Evolutionary conservation across 1,140 invertebrate genomes (phyloP).

Genomic region (Drosophila takahashii): DNA sequence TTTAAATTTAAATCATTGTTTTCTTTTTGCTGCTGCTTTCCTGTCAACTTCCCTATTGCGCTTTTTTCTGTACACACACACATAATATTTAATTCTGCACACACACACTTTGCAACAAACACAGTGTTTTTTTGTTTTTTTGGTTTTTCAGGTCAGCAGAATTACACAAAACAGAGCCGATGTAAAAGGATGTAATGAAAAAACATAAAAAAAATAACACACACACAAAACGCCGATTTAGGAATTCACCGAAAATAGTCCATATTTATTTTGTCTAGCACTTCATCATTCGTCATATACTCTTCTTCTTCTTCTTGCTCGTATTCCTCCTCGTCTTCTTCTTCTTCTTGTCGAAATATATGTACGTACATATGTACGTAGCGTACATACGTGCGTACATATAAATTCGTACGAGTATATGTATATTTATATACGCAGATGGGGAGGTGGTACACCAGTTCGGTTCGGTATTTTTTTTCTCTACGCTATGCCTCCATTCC

Average conservation of each 20-base stretch:
- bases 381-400: constrained; percentile 20
- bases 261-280: constrained; percentile 43
- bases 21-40: background rate
- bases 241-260: constrained; percentile 22
- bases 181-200: constrained; percentile 12
- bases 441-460: constrained; percentile 21
- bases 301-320: constrained; percentile 20
- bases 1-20: background rate
- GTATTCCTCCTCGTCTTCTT: background rate
- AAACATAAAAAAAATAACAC: constrained; percentile 20
- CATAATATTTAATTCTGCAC: constrained; percentile 9
- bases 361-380: constrained; percentile 22
- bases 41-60: constrained; percentile 5
- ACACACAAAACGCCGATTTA: constrained; percentile 14
- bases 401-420: constrained; percentile 2
- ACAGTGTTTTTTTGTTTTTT: constrained; percentile 5
- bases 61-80: constrained; percentile 12
- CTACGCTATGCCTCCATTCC: constrained; percentile 30
- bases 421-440: constrained; percentile 25
- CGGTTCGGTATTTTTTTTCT: constrained; percentile 47
- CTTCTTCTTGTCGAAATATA: background rate
- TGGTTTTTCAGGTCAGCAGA: constrained; percentile 10
- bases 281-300: constrained; percentile 49
- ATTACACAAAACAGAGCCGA: constrained; percentile 1
- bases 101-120: constrained; percentile 9